A percentile compares a stretch with the other conserved stretches of the same genome.
Evolutionary conservation across 2,113 vertebrate species (phyloP).

Genomic region (Ranitomeya variabilis): DNA sequence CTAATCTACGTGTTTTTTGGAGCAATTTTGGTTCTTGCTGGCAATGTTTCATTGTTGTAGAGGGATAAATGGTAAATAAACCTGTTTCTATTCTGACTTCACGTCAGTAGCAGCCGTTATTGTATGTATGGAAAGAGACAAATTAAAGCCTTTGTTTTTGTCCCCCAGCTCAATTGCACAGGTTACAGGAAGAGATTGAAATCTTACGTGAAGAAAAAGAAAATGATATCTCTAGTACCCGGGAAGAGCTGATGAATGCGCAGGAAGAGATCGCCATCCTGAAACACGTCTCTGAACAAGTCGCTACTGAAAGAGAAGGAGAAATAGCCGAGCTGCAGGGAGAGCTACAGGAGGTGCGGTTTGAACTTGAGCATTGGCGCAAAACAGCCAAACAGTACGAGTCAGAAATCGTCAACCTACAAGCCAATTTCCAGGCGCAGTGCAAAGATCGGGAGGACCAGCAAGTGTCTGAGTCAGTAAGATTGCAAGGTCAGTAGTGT

Average conservation of each 20-base stretch:
- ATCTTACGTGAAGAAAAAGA: constrained; percentile 89
- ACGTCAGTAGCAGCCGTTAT: no score
- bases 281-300: constrained; percentile 82
- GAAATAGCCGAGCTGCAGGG: constrained; percentile 84
- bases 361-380: constrained; percentile 87
- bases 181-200: constrained; percentile 89
- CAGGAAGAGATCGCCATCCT: constrained; percentile 90
- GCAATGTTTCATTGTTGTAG: no score
- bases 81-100: no score
- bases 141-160: not conserved
- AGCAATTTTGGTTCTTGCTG: not conserved
- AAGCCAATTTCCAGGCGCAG: constrained; percentile 81
- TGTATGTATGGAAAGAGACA: no score
- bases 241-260: constrained; percentile 85
- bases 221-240: constrained; percentile 82
- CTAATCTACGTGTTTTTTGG: not conserved
- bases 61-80: no score
- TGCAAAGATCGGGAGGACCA: constrained; percentile 79
- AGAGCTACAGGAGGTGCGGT: constrained; percentile 79
- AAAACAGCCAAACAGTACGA: constrained; percentile 85
- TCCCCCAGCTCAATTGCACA: constrained; percentile 75
- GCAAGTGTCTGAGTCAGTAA: constrained; percentile 75
- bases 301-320: constrained; percentile 81
- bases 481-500: constrained; percentile 79
- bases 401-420: constrained; percentile 82